Base-by-base conservation (phyloP, 1,140 invertebrate genomes). In the Brachionus angularis region DNA sequence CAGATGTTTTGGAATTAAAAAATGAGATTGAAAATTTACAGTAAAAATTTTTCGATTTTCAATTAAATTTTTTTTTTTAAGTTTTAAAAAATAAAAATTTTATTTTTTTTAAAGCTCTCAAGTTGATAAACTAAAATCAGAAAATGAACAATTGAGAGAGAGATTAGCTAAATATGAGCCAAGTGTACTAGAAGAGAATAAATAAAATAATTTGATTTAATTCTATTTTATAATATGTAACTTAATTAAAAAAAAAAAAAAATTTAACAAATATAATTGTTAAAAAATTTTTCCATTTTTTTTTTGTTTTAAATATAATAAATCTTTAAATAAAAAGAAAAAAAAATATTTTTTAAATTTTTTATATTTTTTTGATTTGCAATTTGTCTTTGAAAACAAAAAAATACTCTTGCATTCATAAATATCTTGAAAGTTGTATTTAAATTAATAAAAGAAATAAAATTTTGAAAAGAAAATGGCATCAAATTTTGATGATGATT, bases 41-140 rank as follows among this genome's bases (percentile, higher is more conserved):
- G 62, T 67, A 67, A 67, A 49, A 50, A 5, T 21, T 50, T 25
- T 31, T 53, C 36, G 36, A 7, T 53, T n/a, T 53, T 2, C 2
- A n/a, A 53, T 53, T 53, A 31, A 33, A 14, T 23, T 42, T 42
- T 42, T 14, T 42, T 42, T n/a, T n/a, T n/a, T n/a, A n/a, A n/a
- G n/a, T n/a, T n/a, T n/a, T n/a, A n/a, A n/a, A n/a, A n/a, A n/a
- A n/a, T n/a, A n/a, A n/a, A n/a, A n/a, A n/a, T n/a, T n/a, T n/a
- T 23, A 10, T 25, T 29, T 44, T 29, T 33, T 36, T 18, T 7
- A 82, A 64, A 79, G 78, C 50, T 79, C 79, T 42, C 79, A 82
- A 76, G 77, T 82, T 7, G 80, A 82, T 67, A 77, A 78, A 12
- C 72, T 82, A 10, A 80, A 80, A 74, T 73, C 78, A 21, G 80